Percentiles rank a stretch among this genome's conserved stretches.
phyloP scores from a whole-genome alignment of 2,888 invertebrate species.

The Dryocosmus kuriphilus region DNA sequence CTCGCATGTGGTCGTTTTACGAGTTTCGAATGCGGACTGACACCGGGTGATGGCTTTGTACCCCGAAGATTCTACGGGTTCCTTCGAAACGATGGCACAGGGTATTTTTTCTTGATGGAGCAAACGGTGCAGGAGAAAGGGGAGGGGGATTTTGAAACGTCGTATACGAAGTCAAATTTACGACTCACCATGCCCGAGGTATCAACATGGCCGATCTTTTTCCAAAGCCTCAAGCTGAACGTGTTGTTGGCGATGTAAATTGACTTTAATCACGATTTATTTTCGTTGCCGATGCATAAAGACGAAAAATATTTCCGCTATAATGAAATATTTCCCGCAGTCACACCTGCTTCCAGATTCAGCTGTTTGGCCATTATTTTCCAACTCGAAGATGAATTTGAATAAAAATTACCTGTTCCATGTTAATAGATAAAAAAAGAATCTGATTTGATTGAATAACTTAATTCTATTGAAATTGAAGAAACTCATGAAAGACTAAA shows the following conservation, averaged over 20 bases:
- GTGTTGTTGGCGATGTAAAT: background rate
- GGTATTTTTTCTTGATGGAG: slow-evolving; percentile 43
- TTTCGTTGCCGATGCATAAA: background rate
- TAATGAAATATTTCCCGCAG: background rate
- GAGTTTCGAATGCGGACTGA: slow-evolving; percentile 56
- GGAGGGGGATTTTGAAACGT: slow-evolving; percentile 48
- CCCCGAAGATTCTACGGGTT: slow-evolving; percentile 46
- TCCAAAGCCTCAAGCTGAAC: slow-evolving; percentile 20
- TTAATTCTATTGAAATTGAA: background rate
- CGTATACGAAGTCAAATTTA: slow-evolving; percentile 56
- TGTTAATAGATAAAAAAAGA: background rate
- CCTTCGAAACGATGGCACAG: slow-evolving; percentile 43
- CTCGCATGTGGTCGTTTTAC: slow-evolving; percentile 64
- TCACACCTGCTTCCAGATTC: background rate
- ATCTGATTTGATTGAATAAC: background rate
- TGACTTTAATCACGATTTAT: slow-evolving; percentile 23
- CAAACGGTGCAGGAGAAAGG: slow-evolving; percentile 41
- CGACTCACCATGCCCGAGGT: slow-evolving; percentile 50
- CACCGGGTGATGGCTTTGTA: slow-evolving; percentile 53
- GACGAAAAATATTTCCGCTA: background rate
- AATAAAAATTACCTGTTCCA: background rate
- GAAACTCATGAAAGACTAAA: background rate
- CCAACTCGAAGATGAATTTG: background rate
- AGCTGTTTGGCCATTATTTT: background rate
- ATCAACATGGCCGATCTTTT: slow-evolving; percentile 56